Evolutionary conservation across 2,113 vertebrate species (phyloP).

Genomic region (Dinomys branickii): DNA sequence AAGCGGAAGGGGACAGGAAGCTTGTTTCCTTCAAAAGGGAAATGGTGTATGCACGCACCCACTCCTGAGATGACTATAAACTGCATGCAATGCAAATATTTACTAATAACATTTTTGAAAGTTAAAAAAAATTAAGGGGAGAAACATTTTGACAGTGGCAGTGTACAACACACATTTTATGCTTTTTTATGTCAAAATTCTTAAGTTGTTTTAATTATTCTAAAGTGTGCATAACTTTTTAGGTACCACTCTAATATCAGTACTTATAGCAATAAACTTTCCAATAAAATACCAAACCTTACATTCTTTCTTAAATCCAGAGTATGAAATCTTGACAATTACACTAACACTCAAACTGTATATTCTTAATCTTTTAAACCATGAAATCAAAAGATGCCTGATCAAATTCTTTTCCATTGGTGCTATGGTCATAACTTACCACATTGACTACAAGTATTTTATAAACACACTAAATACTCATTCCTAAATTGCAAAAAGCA

Average conservation of each 20-base stretch:
- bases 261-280: slow-evolving; percentile 15
- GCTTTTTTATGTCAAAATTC: slow-evolving; percentile 36
- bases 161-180: slow-evolving; percentile 5
- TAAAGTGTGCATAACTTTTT: not conserved
- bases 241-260: slow-evolving; percentile 20
- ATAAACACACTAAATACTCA: slow-evolving; percentile 3
- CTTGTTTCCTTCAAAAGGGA: not conserved
- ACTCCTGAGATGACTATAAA: not conserved
- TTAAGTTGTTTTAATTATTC: slow-evolving; percentile 19
- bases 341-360: not conserved
- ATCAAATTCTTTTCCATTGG: not conserved
- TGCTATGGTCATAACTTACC: not conserved
- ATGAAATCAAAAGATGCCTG: not conserved
- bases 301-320: slow-evolving; percentile 42
- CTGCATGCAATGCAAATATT: not conserved
- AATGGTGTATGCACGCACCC: not conserved
- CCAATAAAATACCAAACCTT: slow-evolving; percentile 28
- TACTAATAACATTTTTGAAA: not conserved
- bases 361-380: not conserved
- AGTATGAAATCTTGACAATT: slow-evolving; percentile 10
- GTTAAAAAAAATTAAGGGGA: not conserved
- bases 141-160: slow-evolving; percentile 30
- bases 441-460: slow-evolving; percentile 44
- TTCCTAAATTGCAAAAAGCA: slow-evolving; percentile 19
- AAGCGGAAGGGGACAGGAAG: no score